phyloP scores from a whole-genome alignment of 2,797 vertebrate genomes.

The Mionectes olivaceus region DNA sequence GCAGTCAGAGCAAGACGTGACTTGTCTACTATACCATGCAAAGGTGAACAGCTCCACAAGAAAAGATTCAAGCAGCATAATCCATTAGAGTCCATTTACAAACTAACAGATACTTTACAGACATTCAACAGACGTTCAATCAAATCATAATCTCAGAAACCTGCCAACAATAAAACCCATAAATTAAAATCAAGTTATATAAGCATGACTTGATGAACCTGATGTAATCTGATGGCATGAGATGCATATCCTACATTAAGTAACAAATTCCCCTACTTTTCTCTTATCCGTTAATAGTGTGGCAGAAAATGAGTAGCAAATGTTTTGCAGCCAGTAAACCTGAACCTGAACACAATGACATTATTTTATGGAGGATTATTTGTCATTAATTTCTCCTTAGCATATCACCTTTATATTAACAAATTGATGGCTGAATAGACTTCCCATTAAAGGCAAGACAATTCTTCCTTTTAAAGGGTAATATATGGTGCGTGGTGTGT shows the following conservation, averaged over 20 bases:
- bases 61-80: constrained; percentile 52
- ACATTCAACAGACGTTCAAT: constrained; percentile 68
- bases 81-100: constrained; percentile 73
- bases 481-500: fast-evolving
- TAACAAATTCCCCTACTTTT: constrained; percentile 53
- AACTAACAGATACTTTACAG: constrained; percentile 73
- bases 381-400: constrained; percentile 45
- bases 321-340: constrained; percentile 39
- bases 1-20: constrained; percentile 63
- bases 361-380: constrained; percentile 27
- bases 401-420: constrained; percentile 58
- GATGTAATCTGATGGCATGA: constrained; percentile 68
- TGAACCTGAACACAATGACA: constrained; percentile 27
- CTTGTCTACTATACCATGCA: constrained; percentile 63
- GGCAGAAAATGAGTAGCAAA: constrained; percentile 47
- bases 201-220: constrained; percentile 73
- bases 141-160: constrained; percentile 71
- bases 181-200: constrained; percentile 73
- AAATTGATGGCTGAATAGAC: constrained; percentile 35
- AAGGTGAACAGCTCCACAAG: constrained; percentile 60
- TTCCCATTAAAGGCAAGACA: constrained; percentile 15
- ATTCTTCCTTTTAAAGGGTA: not conserved
- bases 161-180: constrained; percentile 70
- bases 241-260: constrained; percentile 49
- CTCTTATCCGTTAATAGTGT: constrained; percentile 40